Evolutionary conservation across 2,797 vertebrate species (phyloP).

Genomic region (Gallinago nigripennis): DNA sequence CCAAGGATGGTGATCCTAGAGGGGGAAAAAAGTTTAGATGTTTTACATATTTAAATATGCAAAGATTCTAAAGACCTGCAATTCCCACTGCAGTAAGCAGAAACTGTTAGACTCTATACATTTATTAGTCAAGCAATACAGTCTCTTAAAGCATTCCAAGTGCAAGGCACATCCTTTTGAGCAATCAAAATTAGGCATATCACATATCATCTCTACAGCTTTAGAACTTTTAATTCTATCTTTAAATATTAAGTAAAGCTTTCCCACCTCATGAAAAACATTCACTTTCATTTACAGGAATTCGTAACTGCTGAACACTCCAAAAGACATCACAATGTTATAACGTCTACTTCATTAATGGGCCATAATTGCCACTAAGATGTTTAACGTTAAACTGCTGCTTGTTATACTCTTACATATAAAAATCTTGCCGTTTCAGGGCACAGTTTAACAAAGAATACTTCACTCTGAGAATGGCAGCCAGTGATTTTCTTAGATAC

Average conservation of each 20-base stretch:
- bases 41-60: background rate
- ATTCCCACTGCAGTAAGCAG: slow-evolving; percentile 3
- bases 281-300: background rate
- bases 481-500: background rate
- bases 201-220: background rate
- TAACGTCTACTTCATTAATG: background rate
- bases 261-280: background rate
- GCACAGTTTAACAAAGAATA: background rate
- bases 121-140: background rate
- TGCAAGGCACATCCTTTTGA: background rate
- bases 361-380: background rate
- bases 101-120: background rate
- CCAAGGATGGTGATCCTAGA: slow-evolving; percentile 93
- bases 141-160: background rate
- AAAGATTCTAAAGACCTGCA: background rate
- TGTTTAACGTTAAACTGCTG: background rate
- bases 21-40: background rate
- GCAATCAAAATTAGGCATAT: background rate
- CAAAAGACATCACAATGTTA: background rate
- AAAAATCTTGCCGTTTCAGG: background rate
- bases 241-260: slow-evolving; percentile 45
- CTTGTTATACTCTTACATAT: background rate
- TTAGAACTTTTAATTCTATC: background rate
- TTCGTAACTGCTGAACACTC: background rate
- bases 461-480: background rate